These are phyloP conservation scores for Spisula solida DNA, from an alignment of 2,888 invertebrate species.

Conservation along the genomic window DNA sequence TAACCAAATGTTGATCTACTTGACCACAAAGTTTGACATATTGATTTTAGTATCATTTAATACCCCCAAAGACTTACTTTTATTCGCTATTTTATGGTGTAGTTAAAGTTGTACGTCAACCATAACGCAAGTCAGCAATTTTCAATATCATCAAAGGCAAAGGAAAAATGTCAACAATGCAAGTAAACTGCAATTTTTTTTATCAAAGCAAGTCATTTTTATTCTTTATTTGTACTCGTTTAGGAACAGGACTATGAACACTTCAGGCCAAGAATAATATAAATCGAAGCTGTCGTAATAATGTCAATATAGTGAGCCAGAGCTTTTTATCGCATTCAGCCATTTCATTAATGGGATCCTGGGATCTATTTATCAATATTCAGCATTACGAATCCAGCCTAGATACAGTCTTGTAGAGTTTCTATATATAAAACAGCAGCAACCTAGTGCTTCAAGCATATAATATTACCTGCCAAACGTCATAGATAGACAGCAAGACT, in stretches of 20 bases:
- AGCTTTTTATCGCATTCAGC: background rate
- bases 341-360: conserved; percentile 26
- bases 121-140: background rate
- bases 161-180: background rate
- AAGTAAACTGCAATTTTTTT: background rate
- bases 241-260: background rate
- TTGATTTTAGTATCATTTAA: background rate
- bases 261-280: background rate
- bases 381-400: background rate
- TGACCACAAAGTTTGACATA: conserved; percentile 20
- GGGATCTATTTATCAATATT: conserved; percentile 23
- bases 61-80: background rate
- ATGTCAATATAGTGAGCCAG: conserved; percentile 9
- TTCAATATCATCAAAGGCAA: conserved; percentile 6
- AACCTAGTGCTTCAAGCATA: background rate
- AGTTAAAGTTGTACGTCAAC: background rate
- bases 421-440: conserved; percentile 10
- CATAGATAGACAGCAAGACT: background rate
- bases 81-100: background rate
- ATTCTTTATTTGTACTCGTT: background rate
- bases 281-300: conserved; percentile 9
- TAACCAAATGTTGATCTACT: background rate
- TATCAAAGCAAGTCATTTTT: background rate
- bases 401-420: background rate
- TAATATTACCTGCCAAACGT: background rate